Base-by-base conservation (phyloP, 2,797 vertebrate genomes). In the Danio kyathit region DNA sequence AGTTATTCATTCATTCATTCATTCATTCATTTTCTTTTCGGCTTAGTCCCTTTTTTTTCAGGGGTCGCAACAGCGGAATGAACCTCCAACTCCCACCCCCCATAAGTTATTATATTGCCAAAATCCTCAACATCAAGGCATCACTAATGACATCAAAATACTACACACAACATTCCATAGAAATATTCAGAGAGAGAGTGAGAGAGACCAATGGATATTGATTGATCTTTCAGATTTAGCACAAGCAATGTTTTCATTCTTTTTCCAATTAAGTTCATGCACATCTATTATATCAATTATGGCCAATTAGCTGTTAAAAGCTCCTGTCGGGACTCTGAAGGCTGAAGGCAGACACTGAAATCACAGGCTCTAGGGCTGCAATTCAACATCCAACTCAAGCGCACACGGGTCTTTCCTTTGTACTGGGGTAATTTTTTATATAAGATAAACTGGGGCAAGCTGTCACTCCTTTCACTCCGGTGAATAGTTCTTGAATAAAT, bases 241-340 rank as follows among this genome's bases (percentile, higher is more conserved):
- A 6, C 49, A 41, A 46, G 59, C 41, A 56, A 46, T 10, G 19
- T 59, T 46, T 59, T 5, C 7, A 40, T 69, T 78, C 54, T 40
- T 12, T n/a, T 60, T 69, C 64, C 29, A 38, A 29, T n/a, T 44
- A 66, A n/a, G 38, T 66, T 69, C 6, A 40, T 49, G 64, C 60
- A 76, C n/a, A 65, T 43, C 29, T 69, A 6, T 78, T 49, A 67
- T 59, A 54, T 54, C 38, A 54, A 54, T 71, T 71, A 54, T 12
- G 67, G 51, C 49, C 38, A 71, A 71, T 71, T 71, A 71, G 38
- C 38, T 41, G 38, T 71, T 71, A 19, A 51, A 71, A 51, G 16
- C 49, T n/a, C 17, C 9, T 17, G 67, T 71, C 54, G 49, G 16
- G 29, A 70, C 29, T 52, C 14, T 40, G 46, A 5, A 38, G 29